Conservation (phyloP, 2,888 invertebrate species). For the Ceratothoa steindachneri region DNA sequence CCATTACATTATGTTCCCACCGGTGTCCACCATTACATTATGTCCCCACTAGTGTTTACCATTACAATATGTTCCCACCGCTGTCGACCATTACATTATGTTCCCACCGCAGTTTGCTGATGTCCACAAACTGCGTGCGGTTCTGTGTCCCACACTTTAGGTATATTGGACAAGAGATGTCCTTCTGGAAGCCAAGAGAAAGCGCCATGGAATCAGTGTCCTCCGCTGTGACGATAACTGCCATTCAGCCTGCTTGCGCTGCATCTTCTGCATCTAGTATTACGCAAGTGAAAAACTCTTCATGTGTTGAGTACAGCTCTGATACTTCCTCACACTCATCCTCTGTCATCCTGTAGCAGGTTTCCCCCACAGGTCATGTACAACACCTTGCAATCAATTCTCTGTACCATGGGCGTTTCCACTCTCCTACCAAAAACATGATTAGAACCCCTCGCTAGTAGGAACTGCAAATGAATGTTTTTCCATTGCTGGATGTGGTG, state of each 20-base stretch:
- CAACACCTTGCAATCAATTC: slow-evolving; percentile 12
- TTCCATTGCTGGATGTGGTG: slow-evolving; percentile 17
- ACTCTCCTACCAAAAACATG: slow-evolving; percentile 18
- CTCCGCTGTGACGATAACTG: not conserved
- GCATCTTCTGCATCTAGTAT: slow-evolving; percentile 1
- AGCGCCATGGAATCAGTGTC: not conserved
- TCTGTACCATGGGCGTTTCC: slow-evolving; percentile 1
- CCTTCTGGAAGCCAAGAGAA: not conserved
- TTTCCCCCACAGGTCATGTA: slow-evolving; percentile 14
- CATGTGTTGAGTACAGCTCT: slow-evolving; percentile 9
- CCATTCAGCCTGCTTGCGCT: slow-evolving; percentile 1
- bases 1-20: too few relatives aligned
- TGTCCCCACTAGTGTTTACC: too few relatives aligned
- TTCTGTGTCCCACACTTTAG: not conserved
- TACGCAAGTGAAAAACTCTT: slow-evolving; percentile 14
- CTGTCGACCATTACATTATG: too few relatives aligned
- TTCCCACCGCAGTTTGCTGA: too few relatives aligned
- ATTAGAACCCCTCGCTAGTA: not conserved
- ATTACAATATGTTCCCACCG: too few relatives aligned
- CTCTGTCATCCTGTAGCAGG: slow-evolving; percentile 6
- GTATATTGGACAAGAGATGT: not conserved
- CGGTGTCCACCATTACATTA: too few relatives aligned
- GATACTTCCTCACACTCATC: slow-evolving; percentile 7
- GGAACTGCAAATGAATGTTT: not conserved
- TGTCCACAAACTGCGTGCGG: too few relatives aligned